Percentiles rank a stretch among this genome's conserved stretches.
Conservation (phyloP, 2,113 vertebrate genomes). For the Poeciliopsis retropinna region DNA sequence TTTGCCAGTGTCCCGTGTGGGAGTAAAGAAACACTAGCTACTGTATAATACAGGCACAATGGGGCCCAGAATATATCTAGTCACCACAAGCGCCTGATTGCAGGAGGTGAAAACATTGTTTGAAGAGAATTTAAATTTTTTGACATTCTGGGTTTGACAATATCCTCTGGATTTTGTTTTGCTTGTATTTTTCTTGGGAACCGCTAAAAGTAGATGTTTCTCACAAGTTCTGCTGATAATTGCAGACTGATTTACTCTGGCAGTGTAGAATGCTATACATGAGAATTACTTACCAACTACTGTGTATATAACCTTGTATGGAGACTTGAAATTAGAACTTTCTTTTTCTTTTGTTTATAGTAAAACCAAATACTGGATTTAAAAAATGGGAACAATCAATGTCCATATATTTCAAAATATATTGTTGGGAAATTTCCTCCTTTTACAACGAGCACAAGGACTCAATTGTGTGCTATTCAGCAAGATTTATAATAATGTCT, state of each 20-base stretch:
- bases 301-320: too few relatives aligned
- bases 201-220: background rate
- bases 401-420: too few relatives aligned
- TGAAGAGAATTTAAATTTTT: background rate
- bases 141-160: background rate
- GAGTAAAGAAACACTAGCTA: background rate
- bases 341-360: too few relatives aligned
- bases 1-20: background rate
- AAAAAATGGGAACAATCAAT: too few relatives aligned
- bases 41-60: background rate
- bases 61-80: constrained; percentile 1
- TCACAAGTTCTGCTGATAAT: background rate
- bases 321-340: too few relatives aligned
- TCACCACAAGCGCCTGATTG: background rate
- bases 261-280: background rate
- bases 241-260: background rate
- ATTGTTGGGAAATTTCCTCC: too few relatives aligned
- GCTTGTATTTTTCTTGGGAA: too few relatives aligned
- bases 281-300: background rate
- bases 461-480: too few relatives aligned
- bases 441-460: too few relatives aligned
- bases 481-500: too few relatives aligned
- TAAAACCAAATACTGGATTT: too few relatives aligned
- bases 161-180: background rate
- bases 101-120: background rate